Conservation (phyloP, 2,888 invertebrate species). For the Pyrocoelia pectoralis region DNA sequence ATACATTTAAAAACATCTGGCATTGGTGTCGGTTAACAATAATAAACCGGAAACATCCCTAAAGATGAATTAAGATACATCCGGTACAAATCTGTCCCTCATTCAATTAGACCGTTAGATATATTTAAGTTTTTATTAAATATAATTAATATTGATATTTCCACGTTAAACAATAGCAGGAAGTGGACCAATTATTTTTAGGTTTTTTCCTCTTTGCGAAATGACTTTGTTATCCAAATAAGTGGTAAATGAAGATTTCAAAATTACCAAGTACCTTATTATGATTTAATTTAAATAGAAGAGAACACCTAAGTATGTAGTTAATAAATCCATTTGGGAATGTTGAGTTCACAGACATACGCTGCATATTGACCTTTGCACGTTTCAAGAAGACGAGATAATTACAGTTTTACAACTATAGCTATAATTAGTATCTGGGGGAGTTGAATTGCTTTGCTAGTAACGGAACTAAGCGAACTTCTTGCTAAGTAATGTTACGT, state of each 20-base stretch:
- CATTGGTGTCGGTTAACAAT: slow-evolving; percentile 47
- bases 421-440: neutral
- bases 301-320: no score
- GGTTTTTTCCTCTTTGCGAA: no score
- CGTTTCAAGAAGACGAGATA: slow-evolving; percentile 1
- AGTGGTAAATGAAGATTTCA: no score
- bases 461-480: neutral
- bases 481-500: no score
- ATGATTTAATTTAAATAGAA: no score
- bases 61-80: slow-evolving; percentile 42
- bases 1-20: slow-evolving; percentile 45
- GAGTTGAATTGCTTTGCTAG: neutral
- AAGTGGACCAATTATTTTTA: no score
- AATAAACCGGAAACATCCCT: slow-evolving; percentile 47
- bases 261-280: no score
- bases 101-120: slow-evolving; percentile 1
- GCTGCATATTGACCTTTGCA: neutral
- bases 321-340: no score
- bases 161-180: no score
- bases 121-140: neutral
- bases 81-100: slow-evolving; percentile 33
- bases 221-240: no score
- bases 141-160: no score
- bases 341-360: no score
- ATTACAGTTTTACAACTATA: neutral